Evolutionary conservation across 2,113 vertebrate species (phyloP).

Genomic region (Engystomops pustulosus): DNA sequence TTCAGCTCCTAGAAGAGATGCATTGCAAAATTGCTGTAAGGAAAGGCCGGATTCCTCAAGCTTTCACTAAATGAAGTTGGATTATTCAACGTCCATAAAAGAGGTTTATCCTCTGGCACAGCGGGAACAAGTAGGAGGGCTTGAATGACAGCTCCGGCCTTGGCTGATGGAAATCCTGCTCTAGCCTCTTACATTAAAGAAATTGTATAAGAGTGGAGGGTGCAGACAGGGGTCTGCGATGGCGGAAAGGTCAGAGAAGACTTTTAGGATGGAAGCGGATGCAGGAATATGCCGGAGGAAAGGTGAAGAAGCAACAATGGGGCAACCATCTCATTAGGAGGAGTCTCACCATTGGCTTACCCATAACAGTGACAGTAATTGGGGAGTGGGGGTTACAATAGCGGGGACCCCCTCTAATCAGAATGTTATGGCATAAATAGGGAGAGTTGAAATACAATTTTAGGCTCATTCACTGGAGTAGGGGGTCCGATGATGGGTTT

Average conservation of each 20-base stretch:
- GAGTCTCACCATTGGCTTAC: too few species aligned
- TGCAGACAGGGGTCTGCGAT: background rate
- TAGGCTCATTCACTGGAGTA: too few species aligned
- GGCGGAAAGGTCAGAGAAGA: conserved; percentile 2
- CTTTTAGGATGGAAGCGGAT: too few species aligned
- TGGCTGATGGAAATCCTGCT: conserved; percentile 35
- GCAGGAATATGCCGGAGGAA: too few species aligned
- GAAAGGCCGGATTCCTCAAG: conserved; percentile 24
- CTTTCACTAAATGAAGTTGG: conserved; percentile 54
- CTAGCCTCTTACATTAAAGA: conserved; percentile 47
- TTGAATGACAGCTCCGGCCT: conserved; percentile 27
- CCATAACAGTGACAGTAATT: too few species aligned
- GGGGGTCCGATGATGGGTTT: too few species aligned
- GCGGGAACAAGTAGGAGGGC: conserved; percentile 36
- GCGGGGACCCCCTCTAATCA: too few species aligned
- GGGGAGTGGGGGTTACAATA: too few species aligned
- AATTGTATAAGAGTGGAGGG: conserved; percentile 27
- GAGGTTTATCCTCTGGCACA: conserved; percentile 35
- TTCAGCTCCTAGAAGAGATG: conserved; percentile 11
- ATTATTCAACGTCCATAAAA: conserved; percentile 56
- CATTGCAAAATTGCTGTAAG: conserved; percentile 30
- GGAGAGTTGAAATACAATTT: too few species aligned
- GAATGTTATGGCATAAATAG: too few species aligned
- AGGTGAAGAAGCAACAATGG: too few species aligned
- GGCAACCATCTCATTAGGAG: too few species aligned